Evolutionary conservation across 37 sponge, comb jelly and placozoan species (phyloP), one percentile per base, ranked within the genome.

Genomic region (Oscarella lobularis): DNA sequence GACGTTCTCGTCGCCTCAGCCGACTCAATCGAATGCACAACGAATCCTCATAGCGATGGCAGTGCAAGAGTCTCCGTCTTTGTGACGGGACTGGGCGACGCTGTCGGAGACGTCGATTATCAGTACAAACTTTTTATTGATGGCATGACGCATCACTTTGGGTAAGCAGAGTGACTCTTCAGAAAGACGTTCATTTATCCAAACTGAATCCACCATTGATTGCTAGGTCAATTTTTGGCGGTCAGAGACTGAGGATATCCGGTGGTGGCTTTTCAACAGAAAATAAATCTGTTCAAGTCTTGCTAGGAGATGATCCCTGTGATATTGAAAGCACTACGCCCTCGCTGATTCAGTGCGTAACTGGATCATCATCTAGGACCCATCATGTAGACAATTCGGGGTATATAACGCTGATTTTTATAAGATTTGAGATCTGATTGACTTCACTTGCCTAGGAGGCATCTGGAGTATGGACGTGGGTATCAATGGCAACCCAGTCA

Each of bases 191-290:
- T n/a, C n/a, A n/a, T n/a, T n/a, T n/a, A n/a, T n/a, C 60, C 60
- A 20, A 9, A 48, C 20, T 27, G 9, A 48, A 48, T 48, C 20
- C 9, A 48, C 20, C 20, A 67, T 0, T 39, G 9, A n/a, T 1
- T 39, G 34, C 33, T 76, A 87, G 92, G 2, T 91, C 92, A 3
- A 32, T 87, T 14, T 77, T 85, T 80, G 92, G 92, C 38, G 92
- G 92, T 2, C 88, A 87, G 77, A 31, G 69, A 35, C 33, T 91
- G 34, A 68, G 39, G 36, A 82, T 91, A 29, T 38, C 38, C 60
- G 92, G 92, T 4, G 39, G 33, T 66, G 83, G 86, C 32, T 87
- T 91, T 91, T 40, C 14, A 35, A 38, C 39, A 3, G 20, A n/a
- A 31, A 31, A 6, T 73, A 77, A 77, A 4, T 41, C 30, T 36